Percentiles rank a stretch among this genome's conserved stretches.
Evolutionary conservation across 1,140 invertebrate genomes (phyloP).

Genomic region (Tyrophagus putrescentiae): DNA sequence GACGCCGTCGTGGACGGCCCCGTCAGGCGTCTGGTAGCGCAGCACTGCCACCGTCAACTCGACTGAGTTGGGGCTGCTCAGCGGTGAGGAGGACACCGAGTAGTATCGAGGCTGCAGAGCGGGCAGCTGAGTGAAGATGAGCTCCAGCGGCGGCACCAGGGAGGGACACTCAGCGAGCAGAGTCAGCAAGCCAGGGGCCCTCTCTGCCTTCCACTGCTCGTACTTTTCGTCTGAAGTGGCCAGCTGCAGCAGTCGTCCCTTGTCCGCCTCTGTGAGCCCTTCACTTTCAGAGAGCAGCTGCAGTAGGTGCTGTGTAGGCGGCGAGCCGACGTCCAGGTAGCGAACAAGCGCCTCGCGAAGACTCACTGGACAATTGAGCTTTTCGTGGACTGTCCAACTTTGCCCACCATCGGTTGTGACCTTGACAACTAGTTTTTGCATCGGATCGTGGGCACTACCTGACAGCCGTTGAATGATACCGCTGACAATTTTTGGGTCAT

Average conservation of each 20-base stretch:
- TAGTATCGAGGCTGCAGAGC: constrained; percentile 82
- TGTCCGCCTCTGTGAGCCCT: constrained; percentile 56
- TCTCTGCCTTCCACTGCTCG: constrained; percentile 80
- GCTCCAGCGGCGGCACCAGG: constrained; percentile 62
- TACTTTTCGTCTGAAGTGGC: constrained; percentile 69
- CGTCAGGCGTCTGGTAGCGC: constrained; percentile 61
- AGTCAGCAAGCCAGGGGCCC: constrained; percentile 67
- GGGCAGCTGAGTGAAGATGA: constrained; percentile 67
- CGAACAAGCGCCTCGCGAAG: constrained; percentile 58
- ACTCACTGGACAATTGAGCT: constrained; percentile 53
- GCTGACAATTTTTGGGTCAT: constrained; percentile 62
- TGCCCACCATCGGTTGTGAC: constrained; percentile 40
- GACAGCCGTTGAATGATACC: constrained; percentile 54
- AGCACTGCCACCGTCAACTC: constrained; percentile 85
- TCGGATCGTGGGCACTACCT: constrained; percentile 26
- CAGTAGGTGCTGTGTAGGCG: constrained; percentile 69
- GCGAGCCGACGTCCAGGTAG: constrained; percentile 81
- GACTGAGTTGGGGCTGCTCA: constrained; percentile 37
- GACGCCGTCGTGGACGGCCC: constrained; percentile 70
- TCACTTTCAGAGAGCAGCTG: constrained; percentile 65
- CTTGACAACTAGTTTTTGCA: not conserved
- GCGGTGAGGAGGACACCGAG: constrained; percentile 76
- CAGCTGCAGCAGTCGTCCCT: constrained; percentile 52
- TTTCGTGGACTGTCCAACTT: constrained; percentile 65
- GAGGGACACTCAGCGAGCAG: no score